A percentile compares a stretch with the other conserved stretches of the same genome.
Evolutionary conservation across 1,140 invertebrate species (phyloP).

Genomic region (Spodoptera litura): DNA sequence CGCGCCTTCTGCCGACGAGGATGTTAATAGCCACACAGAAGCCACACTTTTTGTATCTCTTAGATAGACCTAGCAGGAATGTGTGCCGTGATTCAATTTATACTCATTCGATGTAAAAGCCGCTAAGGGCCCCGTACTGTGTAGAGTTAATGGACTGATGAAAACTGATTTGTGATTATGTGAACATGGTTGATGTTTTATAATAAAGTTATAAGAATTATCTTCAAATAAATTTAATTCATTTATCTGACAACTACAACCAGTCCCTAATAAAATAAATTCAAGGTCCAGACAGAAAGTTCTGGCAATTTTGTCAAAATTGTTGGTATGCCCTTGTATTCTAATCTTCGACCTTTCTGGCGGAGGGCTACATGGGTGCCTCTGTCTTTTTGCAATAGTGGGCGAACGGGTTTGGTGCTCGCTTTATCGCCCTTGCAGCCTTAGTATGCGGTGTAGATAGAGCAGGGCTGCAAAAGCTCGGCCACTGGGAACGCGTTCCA

Average conservation of each 20-base stretch:
- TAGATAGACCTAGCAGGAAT: slow-evolving; percentile 41
- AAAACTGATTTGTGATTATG: slow-evolving; percentile 3
- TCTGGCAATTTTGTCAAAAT: slow-evolving; percentile 9
- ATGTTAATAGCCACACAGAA: slow-evolving; percentile 66
- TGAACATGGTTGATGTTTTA: background rate
- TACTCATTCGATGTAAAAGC: slow-evolving; percentile 7
- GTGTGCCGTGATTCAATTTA: slow-evolving; percentile 24
- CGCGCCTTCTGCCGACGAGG: slow-evolving; percentile 44
- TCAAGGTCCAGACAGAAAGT: background rate
- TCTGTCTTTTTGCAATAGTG: slow-evolving; percentile 47
- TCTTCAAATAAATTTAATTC: too few relatives aligned
- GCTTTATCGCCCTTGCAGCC: slow-evolving; percentile 69
- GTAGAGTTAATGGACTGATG: slow-evolving; percentile 24
- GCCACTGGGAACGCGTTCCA: slow-evolving; percentile 61
- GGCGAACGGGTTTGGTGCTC: slow-evolving; percentile 54
- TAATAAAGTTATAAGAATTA: background rate
- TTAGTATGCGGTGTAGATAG: slow-evolving; percentile 68
- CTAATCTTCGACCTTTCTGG: slow-evolving; percentile 48
- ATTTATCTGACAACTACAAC: background rate
- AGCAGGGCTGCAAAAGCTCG: slow-evolving; percentile 75
- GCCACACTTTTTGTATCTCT: slow-evolving; percentile 50
- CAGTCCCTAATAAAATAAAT: background rate
- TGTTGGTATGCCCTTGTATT: slow-evolving; percentile 34
- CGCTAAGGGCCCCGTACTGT: slow-evolving; percentile 25
- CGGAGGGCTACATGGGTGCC: slow-evolving; percentile 29